phyloP scores from a whole-genome alignment of 2,797 vertebrate genomes.

The Euthynnus affinis region DNA sequence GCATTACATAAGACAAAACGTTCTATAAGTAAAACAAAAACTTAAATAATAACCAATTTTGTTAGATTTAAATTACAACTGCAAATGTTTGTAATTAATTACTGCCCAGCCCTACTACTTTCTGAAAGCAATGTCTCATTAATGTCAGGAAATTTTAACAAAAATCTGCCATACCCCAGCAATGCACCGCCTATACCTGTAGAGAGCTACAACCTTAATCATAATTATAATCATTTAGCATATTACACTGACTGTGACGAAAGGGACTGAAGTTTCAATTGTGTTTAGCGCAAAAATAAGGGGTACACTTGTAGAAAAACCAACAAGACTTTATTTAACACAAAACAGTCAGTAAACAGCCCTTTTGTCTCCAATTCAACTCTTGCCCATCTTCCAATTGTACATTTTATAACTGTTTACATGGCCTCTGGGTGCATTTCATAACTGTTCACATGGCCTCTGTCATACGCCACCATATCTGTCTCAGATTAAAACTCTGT shows the following conservation, averaged over 20 bases:
- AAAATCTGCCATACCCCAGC: not conserved
- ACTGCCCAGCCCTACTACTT: no score
- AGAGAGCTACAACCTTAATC: not conserved
- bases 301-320: conserved; percentile 47
- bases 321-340: conserved; percentile 38
- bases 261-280: not conserved
- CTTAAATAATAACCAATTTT: no score
- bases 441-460: not conserved
- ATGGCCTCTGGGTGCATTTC: not conserved
- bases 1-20: no score
- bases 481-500: not conserved
- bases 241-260: not conserved
- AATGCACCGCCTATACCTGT: no score
- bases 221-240: not conserved
- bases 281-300: conserved; percentile 1
- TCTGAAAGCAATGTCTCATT: not conserved
- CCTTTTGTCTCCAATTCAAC: not conserved
- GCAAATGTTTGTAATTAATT: no score
- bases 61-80: no score
- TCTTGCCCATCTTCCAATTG: not conserved
- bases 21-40: no score
- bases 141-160: not conserved
- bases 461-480: not conserved
- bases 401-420: not conserved
- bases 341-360: conserved; percentile 11